Conservation (phyloP, 2,888 invertebrate genomes). For the Notodonta dromedarius region DNA sequence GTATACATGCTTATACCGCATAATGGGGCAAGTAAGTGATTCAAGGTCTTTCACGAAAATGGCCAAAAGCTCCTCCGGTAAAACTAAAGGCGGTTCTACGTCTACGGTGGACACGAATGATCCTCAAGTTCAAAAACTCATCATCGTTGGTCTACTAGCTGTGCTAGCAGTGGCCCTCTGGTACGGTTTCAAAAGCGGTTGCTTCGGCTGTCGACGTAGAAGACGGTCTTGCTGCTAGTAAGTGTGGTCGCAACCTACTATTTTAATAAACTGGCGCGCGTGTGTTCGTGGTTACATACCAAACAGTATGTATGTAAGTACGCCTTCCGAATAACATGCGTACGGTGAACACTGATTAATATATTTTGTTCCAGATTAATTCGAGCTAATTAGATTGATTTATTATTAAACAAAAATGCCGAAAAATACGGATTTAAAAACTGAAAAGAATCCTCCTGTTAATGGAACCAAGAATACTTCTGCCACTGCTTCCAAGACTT, state of each 20-base stretch:
- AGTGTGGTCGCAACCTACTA: neutral
- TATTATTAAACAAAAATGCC: neutral
- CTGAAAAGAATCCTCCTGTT: neutral
- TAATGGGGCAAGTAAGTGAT: conserved; percentile 50
- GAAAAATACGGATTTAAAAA: neutral
- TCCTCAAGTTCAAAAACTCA: conserved; percentile 52
- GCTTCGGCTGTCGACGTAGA: conserved; percentile 40
- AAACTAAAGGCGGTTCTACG: conserved; percentile 30
- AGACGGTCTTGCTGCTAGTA: conserved; percentile 20
- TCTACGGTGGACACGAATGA: conserved; percentile 29
- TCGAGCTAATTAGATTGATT: neutral
- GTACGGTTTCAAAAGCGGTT: conserved; percentile 55
- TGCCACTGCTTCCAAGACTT: neutral
- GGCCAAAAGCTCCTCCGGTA: conserved; percentile 41
- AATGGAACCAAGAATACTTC: neutral
- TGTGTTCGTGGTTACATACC: neutral
- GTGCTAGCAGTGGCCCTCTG: conserved; percentile 54
- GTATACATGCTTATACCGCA: conserved; percentile 3
- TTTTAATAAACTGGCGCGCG: neutral
- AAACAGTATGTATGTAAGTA: neutral
- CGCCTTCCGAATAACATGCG: too few species aligned
- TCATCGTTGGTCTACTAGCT: conserved; percentile 51
- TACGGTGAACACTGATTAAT: too few species aligned
- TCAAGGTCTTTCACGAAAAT: conserved; percentile 41
- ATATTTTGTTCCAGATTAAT: neutral